These are phyloP conservation scores for Cheilinus undulatus DNA, from an alignment of 2,113 vertebrate genomes.

Conservation along the genomic window DNA sequence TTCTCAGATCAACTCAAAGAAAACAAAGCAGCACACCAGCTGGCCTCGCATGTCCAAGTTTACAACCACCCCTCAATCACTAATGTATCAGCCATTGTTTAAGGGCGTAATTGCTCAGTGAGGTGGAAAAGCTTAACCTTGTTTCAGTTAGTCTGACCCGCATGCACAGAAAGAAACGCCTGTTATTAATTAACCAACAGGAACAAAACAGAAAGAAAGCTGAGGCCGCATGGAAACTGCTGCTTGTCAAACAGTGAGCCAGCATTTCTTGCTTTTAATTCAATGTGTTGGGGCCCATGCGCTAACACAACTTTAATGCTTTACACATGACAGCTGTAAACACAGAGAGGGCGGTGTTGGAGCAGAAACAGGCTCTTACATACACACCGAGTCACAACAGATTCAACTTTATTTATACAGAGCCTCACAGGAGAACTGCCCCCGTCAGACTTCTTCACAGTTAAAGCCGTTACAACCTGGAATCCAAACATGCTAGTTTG, in stretches of 20 bases:
- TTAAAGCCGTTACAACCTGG: not conserved
- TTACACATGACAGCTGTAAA: conserved; percentile 54
- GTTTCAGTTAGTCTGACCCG: conserved; percentile 20
- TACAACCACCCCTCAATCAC: conserved; percentile 19
- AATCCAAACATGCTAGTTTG: not conserved
- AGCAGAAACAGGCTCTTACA: conserved; percentile 16
- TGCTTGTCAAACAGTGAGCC: conserved; percentile 30
- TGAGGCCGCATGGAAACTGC: conserved; percentile 50
- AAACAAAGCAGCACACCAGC: not conserved
- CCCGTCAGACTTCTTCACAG: not conserved
- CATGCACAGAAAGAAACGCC: conserved; percentile 30
- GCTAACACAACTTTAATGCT: conserved; percentile 37
- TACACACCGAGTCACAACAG: not conserved
- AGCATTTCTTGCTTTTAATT: conserved; percentile 11
- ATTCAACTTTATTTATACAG: not conserved
- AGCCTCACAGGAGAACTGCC: not conserved
- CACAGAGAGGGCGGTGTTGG: conserved; percentile 2
- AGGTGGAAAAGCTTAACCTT: conserved; percentile 50
- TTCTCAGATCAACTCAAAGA: not conserved
- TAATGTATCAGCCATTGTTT: conserved; percentile 10
- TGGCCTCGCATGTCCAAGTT: conserved; percentile 12
- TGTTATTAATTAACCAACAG: conserved; percentile 63
- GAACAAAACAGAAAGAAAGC: conserved; percentile 37
- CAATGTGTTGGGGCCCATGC: conserved; percentile 21
- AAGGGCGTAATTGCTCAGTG: conserved; percentile 28